A percentile compares a stretch with the other conserved stretches of the same genome.
Conservation (phyloP, 1,140 invertebrate genomes). For the Panagrolaimus sp. region DNA sequence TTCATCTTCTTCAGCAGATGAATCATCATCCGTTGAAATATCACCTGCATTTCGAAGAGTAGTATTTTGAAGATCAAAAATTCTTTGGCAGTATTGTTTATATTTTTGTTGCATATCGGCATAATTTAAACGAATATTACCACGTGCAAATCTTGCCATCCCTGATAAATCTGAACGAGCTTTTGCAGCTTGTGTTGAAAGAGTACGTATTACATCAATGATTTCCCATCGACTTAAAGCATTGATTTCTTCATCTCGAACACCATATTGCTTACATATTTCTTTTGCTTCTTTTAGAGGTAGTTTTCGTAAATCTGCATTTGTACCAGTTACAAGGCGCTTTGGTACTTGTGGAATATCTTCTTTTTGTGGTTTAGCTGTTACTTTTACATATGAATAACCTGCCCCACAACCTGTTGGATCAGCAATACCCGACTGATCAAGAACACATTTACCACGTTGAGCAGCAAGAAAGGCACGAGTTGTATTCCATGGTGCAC, state of each 20-base stretch:
- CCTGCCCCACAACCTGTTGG: slow-evolving; percentile 85
- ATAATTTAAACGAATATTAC: slow-evolving; percentile 86
- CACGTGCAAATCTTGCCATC: slow-evolving; percentile 96
- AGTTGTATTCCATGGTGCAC: slow-evolving; percentile 84
- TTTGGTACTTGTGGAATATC: slow-evolving; percentile 74
- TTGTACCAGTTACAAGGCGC: slow-evolving; percentile 92
- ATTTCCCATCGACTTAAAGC: slow-evolving; percentile 89
- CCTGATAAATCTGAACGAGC: slow-evolving; percentile 72
- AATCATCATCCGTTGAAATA: slow-evolving; percentile 76
- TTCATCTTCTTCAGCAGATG: slow-evolving; percentile 67
- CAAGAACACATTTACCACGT: slow-evolving; percentile 89
- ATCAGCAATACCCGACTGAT: slow-evolving; percentile 81
- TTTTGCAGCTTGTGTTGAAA: slow-evolving; percentile 97
- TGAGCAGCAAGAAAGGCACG: slow-evolving; percentile 79
- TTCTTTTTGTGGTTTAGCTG: slow-evolving; percentile 74
- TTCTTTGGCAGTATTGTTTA: slow-evolving; percentile 95
- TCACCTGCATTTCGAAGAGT: slow-evolving; percentile 66
- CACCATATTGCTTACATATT: slow-evolving; percentile 85
- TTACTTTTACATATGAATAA: slow-evolving; percentile 88
- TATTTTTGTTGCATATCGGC: slow-evolving; percentile 98
- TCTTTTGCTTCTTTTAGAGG: slow-evolving; percentile 94
- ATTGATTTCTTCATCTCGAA: slow-evolving; percentile 84
- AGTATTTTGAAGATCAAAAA: slow-evolving; percentile 93
- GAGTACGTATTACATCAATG: slow-evolving; percentile 91
- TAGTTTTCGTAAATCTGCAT: slow-evolving; percentile 88